phyloP scores from a whole-genome alignment of 2,797 vertebrate species.

The Petrocephalus sullivani region DNA sequence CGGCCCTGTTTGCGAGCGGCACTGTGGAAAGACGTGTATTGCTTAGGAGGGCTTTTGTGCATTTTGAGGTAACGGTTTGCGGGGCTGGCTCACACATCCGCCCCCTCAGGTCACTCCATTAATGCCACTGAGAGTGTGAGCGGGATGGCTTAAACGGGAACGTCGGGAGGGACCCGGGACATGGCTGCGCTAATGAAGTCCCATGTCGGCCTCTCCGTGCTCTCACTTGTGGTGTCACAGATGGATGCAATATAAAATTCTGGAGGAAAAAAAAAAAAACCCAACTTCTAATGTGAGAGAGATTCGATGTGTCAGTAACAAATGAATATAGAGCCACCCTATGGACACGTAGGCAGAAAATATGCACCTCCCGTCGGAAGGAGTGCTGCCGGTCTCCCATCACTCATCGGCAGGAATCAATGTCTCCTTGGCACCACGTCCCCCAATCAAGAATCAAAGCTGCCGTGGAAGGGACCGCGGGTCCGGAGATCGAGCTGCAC shows the following conservation, averaged over 20 bases:
- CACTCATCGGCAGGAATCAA: constrained; percentile 36
- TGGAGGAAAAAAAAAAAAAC: not conserved
- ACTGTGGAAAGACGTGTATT: not conserved
- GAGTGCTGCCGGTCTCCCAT: constrained; percentile 26
- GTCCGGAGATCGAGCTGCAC: constrained; percentile 36
- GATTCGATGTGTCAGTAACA: constrained; percentile 57
- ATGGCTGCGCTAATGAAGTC: not conserved
- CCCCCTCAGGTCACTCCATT: not conserved
- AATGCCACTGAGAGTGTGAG: not conserved
- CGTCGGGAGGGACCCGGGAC: not conserved
- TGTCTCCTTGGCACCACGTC: constrained; percentile 37
- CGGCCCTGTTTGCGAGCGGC: not conserved
- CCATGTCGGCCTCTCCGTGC: not conserved
- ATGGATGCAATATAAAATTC: not conserved
- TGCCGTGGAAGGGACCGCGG: constrained; percentile 38
- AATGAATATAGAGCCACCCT: constrained; percentile 43
- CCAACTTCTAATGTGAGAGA: constrained; percentile 42
- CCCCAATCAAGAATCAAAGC: constrained; percentile 45
- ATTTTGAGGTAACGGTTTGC: not conserved
- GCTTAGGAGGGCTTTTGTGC: not conserved
- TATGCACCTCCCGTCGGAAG: constrained; percentile 34
- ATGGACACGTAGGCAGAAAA: constrained; percentile 36
- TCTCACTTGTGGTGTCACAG: not conserved
- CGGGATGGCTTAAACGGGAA: not conserved
- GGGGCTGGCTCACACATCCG: not conserved